A percentile compares a stretch with the other conserved stretches of the same genome.
Conservation (phyloP, 92 coral and sea anemone species). For the Phenganax stokvisi region DNA sequence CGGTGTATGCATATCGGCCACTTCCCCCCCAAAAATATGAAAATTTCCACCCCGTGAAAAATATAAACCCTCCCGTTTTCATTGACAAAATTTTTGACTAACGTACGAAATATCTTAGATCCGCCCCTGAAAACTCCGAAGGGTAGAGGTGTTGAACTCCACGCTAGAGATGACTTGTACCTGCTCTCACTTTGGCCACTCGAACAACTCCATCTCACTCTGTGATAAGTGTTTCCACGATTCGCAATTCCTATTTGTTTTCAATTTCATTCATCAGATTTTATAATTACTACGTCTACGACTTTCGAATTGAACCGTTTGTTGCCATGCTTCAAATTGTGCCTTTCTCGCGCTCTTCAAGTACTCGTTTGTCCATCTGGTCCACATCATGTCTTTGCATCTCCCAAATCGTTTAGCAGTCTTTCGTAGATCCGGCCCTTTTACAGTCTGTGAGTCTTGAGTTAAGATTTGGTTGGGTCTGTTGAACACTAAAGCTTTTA, state of each 20-base stretch:
- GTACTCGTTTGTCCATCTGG: neutral
- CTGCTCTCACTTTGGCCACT: neutral
- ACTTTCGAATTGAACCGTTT: neutral
- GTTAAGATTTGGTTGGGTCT: neutral
- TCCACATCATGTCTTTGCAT: constrained; percentile 2
- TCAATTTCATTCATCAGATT: neutral
- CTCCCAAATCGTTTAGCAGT: neutral
- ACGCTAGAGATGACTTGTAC: neutral
- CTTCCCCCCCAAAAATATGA: too few species aligned
- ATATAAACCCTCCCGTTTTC: too few species aligned
- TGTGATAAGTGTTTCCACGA: neutral
- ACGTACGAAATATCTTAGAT: too few species aligned
- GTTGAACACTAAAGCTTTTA: neutral
- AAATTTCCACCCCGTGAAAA: too few species aligned
- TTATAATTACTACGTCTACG: neutral
- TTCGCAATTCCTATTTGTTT: neutral
- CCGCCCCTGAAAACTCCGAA: neutral
- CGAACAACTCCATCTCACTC: neutral
- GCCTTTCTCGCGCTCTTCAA: neutral
- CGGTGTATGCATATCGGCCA: too few species aligned
- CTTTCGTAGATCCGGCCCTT: neutral
- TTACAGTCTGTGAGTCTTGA: neutral
- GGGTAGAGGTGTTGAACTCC: neutral
- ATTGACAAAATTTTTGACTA: too few species aligned
- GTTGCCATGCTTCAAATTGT: neutral